These are phyloP conservation scores for Graptemys geographica DNA, from an alignment of 2,797 vertebrate species.

Conservation along the genomic window DNA sequence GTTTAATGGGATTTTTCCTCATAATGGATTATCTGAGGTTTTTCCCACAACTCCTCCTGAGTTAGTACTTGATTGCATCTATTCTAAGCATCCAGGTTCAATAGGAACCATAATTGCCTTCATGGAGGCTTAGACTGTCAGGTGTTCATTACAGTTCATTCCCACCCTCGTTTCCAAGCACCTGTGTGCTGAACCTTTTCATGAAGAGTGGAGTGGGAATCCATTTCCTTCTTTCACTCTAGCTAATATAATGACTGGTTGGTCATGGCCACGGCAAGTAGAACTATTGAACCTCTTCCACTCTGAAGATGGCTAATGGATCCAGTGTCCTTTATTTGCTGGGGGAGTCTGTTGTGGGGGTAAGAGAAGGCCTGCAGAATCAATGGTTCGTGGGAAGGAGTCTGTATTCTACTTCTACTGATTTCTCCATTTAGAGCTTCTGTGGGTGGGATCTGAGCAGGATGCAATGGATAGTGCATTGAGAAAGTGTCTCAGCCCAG, in stretches of 20 bases:
- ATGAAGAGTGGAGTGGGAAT: background rate
- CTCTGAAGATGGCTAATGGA: background rate
- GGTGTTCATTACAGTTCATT: conserved; percentile 1
- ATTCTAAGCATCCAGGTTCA: background rate
- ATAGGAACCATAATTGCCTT: background rate
- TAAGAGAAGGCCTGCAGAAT: background rate
- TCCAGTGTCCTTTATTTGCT: background rate
- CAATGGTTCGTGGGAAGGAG: background rate
- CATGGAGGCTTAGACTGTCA: background rate
- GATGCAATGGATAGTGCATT: fast-evolving
- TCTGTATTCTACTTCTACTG: fast-evolving
- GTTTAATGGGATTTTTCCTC: background rate
- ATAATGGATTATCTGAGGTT: background rate
- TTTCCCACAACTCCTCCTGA: fast-evolving
- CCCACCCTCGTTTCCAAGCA: background rate
- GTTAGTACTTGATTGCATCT: fast-evolving
- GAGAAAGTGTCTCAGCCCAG: background rate
- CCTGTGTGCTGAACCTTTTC: background rate
- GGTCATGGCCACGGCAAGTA: background rate
- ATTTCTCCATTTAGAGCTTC: fast-evolving
- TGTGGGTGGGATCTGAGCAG: background rate
- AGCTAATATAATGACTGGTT: background rate
- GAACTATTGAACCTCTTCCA: background rate
- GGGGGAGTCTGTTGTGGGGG: background rate
- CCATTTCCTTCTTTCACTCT: background rate